Base-by-base conservation (phyloP, 2,797 vertebrate genomes). In the Pachyuromys duprasi region DNA sequence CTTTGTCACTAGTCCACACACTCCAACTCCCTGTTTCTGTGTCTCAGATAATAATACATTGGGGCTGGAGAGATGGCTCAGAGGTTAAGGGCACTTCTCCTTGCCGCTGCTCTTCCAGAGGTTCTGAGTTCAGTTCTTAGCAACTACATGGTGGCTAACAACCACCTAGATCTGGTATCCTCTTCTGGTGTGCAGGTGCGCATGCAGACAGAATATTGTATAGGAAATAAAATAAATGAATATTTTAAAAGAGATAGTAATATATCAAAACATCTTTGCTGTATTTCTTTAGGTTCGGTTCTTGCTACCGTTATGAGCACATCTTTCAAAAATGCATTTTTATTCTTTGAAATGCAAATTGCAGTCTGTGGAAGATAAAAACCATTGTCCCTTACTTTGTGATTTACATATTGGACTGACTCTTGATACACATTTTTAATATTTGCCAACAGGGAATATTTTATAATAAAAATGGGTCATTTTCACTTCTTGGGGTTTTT, bases 271-370 rank as follows among this genome's bases (percentile, higher is more conserved):
- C 62, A 62, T 12, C 2, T 80, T 57, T 55, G 22, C 75, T 55
- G 11, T 31, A 31, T 42, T 76, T 93, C 63, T 82, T 36, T 93
- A n/a, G 53, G 26, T 88, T 76, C 84, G 31, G 26, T 95, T 91
- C 42, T 84, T 74, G 36, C 28, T 96, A 76, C 9, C 74, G 31
- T 63, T 87, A 24, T 92, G 62, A 91, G 49, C 42, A 45, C 8
- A 75, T 70, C 67, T 90, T 95, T 95, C 33, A 78, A 28, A 91
- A 95, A 92, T 86, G 55, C 13, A 70, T 62, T 94, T 93, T 70
- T 88, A 15, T 86, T 70, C 62, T 97, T 95, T 96, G 89, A 96
- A 94, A 95, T 94, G 72, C 87, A 84, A 94, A 96, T 92, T 76
- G 0, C 60, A 75, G 18, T 75, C 65, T 82, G 55, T 86, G 57